Conservation (phyloP, 2,888 invertebrate genomes). For the Pristionchus mayeri region DNA sequence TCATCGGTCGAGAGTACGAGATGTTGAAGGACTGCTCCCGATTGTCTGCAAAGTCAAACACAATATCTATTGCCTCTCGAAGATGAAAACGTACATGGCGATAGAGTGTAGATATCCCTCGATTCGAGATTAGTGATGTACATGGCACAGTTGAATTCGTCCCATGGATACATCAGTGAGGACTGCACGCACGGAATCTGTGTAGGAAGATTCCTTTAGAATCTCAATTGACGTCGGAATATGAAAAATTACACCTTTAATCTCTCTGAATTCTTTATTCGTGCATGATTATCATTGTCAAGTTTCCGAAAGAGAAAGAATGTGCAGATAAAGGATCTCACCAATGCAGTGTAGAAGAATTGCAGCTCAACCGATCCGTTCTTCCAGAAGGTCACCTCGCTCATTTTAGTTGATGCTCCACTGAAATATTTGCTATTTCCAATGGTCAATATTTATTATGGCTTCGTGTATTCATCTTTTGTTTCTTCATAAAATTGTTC, state of each 20-base stretch:
- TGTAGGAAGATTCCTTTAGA: not conserved
- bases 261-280: no score
- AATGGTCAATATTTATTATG: no score
- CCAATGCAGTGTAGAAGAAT: constrained; percentile 3
- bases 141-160: constrained; percentile 11
- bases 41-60: not conserved
- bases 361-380: not conserved
- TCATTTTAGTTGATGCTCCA: not conserved
- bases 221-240: no score
- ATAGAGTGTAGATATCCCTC: not conserved
- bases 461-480: no score
- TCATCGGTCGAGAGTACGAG: constrained; percentile 2
- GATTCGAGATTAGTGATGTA: not conserved
- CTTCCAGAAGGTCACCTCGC: not conserved
- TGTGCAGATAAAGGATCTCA: no score
- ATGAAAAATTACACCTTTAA: no score
- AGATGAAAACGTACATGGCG: not conserved
- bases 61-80: not conserved
- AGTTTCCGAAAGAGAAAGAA: no score
- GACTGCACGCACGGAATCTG: not conserved
- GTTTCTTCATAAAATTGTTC: no score
- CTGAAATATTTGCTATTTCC: not conserved
- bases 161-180: constrained; percentile 1
- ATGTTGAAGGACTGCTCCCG: constrained; percentile 29
- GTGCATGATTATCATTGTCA: no score